phyloP scores from a whole-genome alignment of 1,140 invertebrate genomes.

The Augochlora pura region DNA sequence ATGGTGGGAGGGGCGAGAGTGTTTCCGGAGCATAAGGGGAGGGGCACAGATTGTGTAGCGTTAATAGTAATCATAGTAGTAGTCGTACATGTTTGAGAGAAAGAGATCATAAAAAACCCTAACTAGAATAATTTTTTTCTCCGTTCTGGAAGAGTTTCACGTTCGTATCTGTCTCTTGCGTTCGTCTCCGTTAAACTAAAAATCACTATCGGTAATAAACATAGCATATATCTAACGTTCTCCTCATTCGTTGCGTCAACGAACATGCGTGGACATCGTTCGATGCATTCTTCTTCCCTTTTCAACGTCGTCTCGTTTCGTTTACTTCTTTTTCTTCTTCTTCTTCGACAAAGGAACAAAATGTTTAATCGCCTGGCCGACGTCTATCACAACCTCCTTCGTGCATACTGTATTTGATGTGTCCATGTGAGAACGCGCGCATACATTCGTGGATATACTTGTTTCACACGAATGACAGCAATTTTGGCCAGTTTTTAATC shows the following conservation, averaged over 20 bases:
- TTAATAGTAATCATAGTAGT: slow-evolving; percentile 74
- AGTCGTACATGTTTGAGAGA: slow-evolving; percentile 75
- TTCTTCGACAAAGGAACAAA: slow-evolving; percentile 71
- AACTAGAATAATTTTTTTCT: slow-evolving; percentile 79
- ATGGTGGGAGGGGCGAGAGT: slow-evolving; percentile 27
- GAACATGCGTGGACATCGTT: slow-evolving; percentile 57
- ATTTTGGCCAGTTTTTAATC: slow-evolving; percentile 47
- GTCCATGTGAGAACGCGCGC: neutral
- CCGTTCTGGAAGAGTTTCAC: slow-evolving; percentile 77
- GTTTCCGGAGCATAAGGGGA: neutral
- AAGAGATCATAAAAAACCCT: slow-evolving; percentile 81
- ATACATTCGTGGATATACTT: neutral
- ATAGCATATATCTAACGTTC: slow-evolving; percentile 66
- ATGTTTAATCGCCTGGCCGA: slow-evolving; percentile 71
- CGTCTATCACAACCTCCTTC: slow-evolving; percentile 74
- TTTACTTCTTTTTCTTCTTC: slow-evolving; percentile 24
- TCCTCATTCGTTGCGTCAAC: slow-evolving; percentile 33
- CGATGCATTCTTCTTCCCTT: slow-evolving; percentile 58
- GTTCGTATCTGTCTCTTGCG: slow-evolving; percentile 25
- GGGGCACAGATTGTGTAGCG: slow-evolving; percentile 77
- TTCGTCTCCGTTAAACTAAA: slow-evolving; percentile 55
- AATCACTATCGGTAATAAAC: slow-evolving; percentile 75
- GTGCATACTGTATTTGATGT: slow-evolving; percentile 34
- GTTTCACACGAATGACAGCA: slow-evolving; percentile 6
- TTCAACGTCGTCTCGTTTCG: neutral